A percentile compares a stretch with the other conserved stretches of the same genome.
These are phyloP conservation scores for Siniperca knerii DNA, from an alignment of 2,113 vertebrate genomes.

Conservation along the genomic window DNA sequence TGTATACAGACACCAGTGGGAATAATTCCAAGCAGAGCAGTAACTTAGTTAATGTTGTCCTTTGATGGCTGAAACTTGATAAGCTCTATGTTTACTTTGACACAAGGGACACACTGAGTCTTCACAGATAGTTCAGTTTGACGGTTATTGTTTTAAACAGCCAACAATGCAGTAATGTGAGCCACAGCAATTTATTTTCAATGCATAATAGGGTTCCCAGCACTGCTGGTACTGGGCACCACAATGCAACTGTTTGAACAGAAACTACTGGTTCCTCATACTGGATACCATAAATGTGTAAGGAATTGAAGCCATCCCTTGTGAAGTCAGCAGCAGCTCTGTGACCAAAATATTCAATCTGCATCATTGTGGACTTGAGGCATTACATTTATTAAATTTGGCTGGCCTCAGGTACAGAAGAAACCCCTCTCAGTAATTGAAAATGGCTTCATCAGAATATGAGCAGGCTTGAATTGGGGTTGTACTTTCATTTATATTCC, in stretches of 20 bases:
- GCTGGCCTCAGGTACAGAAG: slow-evolving; percentile 47
- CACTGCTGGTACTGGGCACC: too few species aligned
- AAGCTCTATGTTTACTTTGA: background rate
- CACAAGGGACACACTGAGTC: slow-evolving; percentile 6
- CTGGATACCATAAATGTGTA: background rate
- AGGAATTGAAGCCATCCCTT: slow-evolving; percentile 8
- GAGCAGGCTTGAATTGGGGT: slow-evolving; percentile 43
- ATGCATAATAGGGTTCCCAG: background rate
- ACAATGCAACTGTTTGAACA: background rate
- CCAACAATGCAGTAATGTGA: slow-evolving; percentile 3
- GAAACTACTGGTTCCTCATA: slow-evolving; percentile 10
- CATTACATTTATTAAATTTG: slow-evolving; percentile 65
- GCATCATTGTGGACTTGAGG: slow-evolving; percentile 51
- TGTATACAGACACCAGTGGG: background rate
- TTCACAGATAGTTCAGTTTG: background rate
- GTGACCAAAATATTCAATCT: slow-evolving; percentile 61
- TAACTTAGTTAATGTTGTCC: background rate
- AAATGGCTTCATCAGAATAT: slow-evolving; percentile 64
- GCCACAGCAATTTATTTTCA: slow-evolving; percentile 15
- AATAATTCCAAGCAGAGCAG: background rate
- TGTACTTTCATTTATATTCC: slow-evolving; percentile 75
- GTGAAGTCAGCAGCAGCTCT: slow-evolving; percentile 10
- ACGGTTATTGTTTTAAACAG: slow-evolving; percentile 34
- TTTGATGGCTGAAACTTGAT: slow-evolving; percentile 17
- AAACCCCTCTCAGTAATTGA: slow-evolving; percentile 69